phyloP scores from a whole-genome alignment of 2,888 invertebrate genomes.

The Heliothis peltigera region DNA sequence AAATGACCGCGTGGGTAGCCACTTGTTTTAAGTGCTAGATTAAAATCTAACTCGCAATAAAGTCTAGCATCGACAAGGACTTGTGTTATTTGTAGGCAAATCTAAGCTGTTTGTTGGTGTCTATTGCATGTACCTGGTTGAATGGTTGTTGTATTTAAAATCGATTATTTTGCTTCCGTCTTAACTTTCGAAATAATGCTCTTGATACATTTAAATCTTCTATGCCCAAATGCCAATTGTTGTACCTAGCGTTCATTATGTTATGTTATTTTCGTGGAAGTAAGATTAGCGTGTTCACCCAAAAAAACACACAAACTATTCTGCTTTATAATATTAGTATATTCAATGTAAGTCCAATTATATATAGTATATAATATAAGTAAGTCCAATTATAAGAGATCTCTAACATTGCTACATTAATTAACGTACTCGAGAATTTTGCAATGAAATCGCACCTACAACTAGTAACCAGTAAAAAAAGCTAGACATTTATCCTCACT shows the following conservation, averaged over 20 bases:
- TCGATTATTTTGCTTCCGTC: conserved; percentile 24
- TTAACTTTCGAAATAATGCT: neutral
- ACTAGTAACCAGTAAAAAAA: neutral
- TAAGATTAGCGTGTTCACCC: too few relatives aligned
- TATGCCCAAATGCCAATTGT: neutral
- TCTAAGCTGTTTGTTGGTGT: conserved; percentile 45
- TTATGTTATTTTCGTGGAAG: too few relatives aligned
- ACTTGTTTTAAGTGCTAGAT: conserved; percentile 55
- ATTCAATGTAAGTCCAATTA: too few relatives aligned
- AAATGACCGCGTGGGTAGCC: conserved; percentile 55
- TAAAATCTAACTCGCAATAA: conserved; percentile 58
- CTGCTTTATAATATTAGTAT: too few relatives aligned
- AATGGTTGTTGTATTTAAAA: conserved; percentile 22
- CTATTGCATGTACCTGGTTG: conserved; percentile 6
- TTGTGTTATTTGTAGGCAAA: conserved; percentile 53
- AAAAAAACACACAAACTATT: too few relatives aligned
- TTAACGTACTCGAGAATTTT: neutral
- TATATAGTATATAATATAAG: too few relatives aligned
- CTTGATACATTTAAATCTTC: neutral
- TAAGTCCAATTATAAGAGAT: too few relatives aligned
- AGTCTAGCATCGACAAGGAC: conserved; percentile 37
- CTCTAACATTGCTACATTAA: neutral
- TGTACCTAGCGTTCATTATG: too few relatives aligned
- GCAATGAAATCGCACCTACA: neutral
- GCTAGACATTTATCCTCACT: neutral